Percentiles rank a stretch among this genome's conserved stretches.
phyloP scores from a whole-genome alignment of 2,113 vertebrate genomes.

The Lepisosteus oculatus region DNA sequence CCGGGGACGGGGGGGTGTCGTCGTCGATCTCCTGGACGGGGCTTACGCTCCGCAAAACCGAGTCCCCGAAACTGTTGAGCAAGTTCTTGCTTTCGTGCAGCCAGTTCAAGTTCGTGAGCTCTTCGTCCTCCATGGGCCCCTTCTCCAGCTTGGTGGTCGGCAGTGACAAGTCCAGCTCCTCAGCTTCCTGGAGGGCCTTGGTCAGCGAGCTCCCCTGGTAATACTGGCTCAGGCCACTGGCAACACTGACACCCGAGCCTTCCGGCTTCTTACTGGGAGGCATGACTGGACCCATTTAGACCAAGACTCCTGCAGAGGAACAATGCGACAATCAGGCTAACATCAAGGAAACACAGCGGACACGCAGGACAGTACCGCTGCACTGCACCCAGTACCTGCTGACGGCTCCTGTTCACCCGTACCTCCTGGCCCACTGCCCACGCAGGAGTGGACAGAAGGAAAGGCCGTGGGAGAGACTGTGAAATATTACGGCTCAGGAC shows the following conservation, averaged over 20 bases:
- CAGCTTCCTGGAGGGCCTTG: slow-evolving; percentile 75
- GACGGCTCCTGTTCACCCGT: too few species aligned
- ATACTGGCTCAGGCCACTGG: slow-evolving; percentile 76
- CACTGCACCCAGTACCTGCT: too few species aligned
- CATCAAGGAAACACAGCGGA: slow-evolving; percentile 32
- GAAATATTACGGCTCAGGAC: too few species aligned
- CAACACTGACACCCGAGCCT: slow-evolving; percentile 80
- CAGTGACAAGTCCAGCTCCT: slow-evolving; percentile 80
- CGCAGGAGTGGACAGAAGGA: too few species aligned
- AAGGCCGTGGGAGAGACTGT: too few species aligned
- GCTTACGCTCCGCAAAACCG: slow-evolving; percentile 89
- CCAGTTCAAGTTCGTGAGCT: slow-evolving; percentile 97
- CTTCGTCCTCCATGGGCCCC: slow-evolving; percentile 83
- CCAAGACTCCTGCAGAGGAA: slow-evolving; percentile 64
- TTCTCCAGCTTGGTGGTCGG: slow-evolving; percentile 75
- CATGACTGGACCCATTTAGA: slow-evolving; percentile 93
- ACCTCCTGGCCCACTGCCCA: too few species aligned
- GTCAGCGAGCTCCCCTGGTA: slow-evolving; percentile 71
- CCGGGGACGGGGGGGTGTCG: slow-evolving; percentile 82
- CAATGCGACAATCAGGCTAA: slow-evolving; percentile 27
- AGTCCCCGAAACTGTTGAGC: slow-evolving; percentile 94
- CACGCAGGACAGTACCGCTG: not conserved
- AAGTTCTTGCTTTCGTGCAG: slow-evolving; percentile 95
- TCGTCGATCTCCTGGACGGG: slow-evolving; percentile 85
- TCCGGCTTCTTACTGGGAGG: slow-evolving; percentile 90